Conservation (phyloP, 2,113 vertebrate species). For the Ornithorhynchus anatinus region DNA sequence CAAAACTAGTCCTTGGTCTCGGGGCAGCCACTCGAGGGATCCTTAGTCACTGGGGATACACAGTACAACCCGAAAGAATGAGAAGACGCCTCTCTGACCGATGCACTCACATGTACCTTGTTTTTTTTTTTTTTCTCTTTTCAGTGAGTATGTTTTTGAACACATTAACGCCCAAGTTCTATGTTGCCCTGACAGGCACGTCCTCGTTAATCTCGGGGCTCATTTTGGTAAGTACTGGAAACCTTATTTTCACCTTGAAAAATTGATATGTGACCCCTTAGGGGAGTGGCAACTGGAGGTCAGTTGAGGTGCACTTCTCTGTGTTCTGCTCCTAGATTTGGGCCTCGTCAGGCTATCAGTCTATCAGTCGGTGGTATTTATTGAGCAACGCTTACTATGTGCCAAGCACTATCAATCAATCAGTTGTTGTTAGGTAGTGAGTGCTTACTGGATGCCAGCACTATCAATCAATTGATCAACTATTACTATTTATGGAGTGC, state of each 20-base stretch:
- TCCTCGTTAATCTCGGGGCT: slow-evolving; percentile 98
- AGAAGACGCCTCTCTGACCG: slow-evolving; percentile 38
- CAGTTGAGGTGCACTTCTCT: no score
- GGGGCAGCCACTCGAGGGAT: background rate
- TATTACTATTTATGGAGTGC: no score
- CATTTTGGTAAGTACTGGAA: slow-evolving; percentile 90
- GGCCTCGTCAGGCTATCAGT: no score
- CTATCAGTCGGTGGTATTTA: no score
- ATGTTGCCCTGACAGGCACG: slow-evolving; percentile 96
- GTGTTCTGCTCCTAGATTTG: no score
- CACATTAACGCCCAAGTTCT: slow-evolving; percentile 98
- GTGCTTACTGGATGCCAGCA: no score
- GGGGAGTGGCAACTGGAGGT: no score
- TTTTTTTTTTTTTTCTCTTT: slow-evolving; percentile 58
- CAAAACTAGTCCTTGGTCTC: background rate
- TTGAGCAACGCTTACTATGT: no score
- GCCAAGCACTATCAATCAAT: background rate
- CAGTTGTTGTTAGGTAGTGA: background rate
- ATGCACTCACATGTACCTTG: slow-evolving; percentile 51
- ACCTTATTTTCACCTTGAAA: slow-evolving; percentile 37
- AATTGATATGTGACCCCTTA: background rate
- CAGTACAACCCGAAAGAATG: slow-evolving; percentile 8
- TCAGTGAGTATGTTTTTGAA: slow-evolving; percentile 99
- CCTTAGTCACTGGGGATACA: background rate
- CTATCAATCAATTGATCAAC: no score